These are phyloP conservation scores for Chaunax sp. DNA, from an alignment of 2,797 vertebrate genomes.

Conservation along the genomic window DNA sequence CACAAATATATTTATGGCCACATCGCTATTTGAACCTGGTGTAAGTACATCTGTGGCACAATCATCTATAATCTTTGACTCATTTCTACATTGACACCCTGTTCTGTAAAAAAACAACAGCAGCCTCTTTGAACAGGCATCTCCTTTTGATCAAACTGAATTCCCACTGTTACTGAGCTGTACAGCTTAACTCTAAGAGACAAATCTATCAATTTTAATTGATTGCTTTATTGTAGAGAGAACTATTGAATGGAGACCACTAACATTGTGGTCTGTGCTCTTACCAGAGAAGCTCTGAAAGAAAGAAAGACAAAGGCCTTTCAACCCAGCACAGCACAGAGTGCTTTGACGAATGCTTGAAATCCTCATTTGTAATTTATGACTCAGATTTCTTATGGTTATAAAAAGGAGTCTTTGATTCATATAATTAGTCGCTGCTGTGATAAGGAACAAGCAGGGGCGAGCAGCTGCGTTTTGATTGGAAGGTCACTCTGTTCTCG, in stretches of 20 bases:
- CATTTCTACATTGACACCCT: not conserved
- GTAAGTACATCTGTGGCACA: too few relatives aligned
- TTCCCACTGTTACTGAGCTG: not conserved
- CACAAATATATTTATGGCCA: not conserved
- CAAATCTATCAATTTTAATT: not conserved
- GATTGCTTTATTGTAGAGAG: not conserved
- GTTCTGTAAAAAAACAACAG: not conserved
- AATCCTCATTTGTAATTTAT: slow-evolving; percentile 11
- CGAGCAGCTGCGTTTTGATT: slow-evolving; percentile 25
- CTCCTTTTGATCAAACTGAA: not conserved
- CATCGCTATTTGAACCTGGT: not conserved
- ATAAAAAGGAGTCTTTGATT: slow-evolving; percentile 11
- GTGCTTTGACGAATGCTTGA: not conserved
- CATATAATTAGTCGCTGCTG: slow-evolving; percentile 30
- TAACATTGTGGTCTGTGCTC: not conserved
- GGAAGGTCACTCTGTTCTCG: slow-evolving; percentile 16
- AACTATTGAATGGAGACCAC: not conserved
- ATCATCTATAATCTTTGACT: not conserved
- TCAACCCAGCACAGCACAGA: not conserved
- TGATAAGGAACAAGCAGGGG: slow-evolving; percentile 15
- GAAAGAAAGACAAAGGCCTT: not conserved
- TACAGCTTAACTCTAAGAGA: not conserved
- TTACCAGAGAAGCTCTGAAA: not conserved
- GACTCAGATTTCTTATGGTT: slow-evolving; percentile 3
- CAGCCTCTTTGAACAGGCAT: not conserved